A percentile compares a stretch with the other conserved stretches of the same genome.
Conservation (phyloP, 2,888 invertebrate genomes). For the Lasioglossum oenotherae region DNA sequence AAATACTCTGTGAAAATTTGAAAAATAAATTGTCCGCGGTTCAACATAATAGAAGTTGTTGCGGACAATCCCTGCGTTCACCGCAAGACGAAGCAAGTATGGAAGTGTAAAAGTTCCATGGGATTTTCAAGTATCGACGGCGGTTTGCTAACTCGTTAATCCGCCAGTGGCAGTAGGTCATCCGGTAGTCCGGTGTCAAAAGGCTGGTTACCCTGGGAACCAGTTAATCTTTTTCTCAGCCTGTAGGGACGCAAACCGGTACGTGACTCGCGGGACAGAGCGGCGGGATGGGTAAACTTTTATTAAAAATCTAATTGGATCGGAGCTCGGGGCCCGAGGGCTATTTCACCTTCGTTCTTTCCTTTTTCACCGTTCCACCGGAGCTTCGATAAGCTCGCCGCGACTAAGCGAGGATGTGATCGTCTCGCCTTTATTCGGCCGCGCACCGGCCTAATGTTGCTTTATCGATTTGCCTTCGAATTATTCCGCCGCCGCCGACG, state of each 20-base stretch:
- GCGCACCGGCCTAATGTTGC: not conserved
- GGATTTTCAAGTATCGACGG: not conserved
- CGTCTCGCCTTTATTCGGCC: constrained; percentile 1
- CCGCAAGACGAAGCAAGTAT: not conserved
- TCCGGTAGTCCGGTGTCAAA: constrained; percentile 64
- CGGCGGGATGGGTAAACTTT: constrained; percentile 78
- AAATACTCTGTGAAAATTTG: not conserved
- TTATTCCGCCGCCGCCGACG: not conserved
- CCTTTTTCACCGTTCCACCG: constrained; percentile 12
- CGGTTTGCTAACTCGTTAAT: constrained; percentile 39
- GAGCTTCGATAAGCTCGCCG: constrained; percentile 23
- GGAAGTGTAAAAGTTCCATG: not conserved
- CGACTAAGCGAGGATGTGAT: constrained; percentile 33
- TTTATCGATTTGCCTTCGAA: constrained; percentile 6
- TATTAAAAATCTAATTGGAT: constrained; percentile 81
- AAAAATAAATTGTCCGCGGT: not conserved
- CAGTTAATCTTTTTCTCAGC: constrained; percentile 74
- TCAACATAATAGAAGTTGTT: not conserved
- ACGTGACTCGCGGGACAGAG: constrained; percentile 70
- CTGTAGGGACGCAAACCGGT: constrained; percentile 69
- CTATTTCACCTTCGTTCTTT: constrained; percentile 63
- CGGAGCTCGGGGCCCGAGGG: constrained; percentile 73
- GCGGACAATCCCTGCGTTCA: not conserved
- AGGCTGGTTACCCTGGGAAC: constrained; percentile 67
- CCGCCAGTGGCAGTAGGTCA: constrained; percentile 48